These are phyloP conservation scores for Polypterus bichir DNA, from an alignment of 2,113 vertebrate genomes.

Conservation along the genomic window DNA sequence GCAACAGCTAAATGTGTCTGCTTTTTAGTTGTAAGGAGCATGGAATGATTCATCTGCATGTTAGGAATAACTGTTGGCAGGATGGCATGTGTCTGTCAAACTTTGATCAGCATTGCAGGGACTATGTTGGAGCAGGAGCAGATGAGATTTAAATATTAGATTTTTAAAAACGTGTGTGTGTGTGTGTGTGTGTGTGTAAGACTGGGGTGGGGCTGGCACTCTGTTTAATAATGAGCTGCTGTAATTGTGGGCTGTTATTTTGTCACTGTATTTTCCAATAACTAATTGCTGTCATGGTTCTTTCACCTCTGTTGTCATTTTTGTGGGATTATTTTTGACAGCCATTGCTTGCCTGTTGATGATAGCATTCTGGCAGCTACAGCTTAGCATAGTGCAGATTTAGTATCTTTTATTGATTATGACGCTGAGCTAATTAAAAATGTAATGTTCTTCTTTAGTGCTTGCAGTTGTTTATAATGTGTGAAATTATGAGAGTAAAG, in stretches of 20 bases:
- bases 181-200: too few species aligned
- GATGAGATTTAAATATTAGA: not conserved
- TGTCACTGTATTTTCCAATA: not conserved
- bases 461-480: too few species aligned
- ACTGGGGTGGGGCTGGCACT: too few species aligned
- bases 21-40: not conserved
- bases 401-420: too few species aligned
- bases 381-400: too few species aligned
- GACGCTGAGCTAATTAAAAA: too few species aligned
- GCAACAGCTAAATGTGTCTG: not conserved
- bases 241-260: not conserved
- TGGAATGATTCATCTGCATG: not conserved
- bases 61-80: not conserved
- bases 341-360: too few species aligned
- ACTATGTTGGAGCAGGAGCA: not conserved
- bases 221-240: too few species aligned
- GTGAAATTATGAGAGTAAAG: too few species aligned
- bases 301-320: not conserved
- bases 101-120: constrained; percentile 3
- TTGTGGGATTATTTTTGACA: not conserved
- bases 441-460: too few species aligned
- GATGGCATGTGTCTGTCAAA: not conserved
- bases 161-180: too few species aligned
- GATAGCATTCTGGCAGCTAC: too few species aligned
- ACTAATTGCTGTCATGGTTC: not conserved